A percentile compares a stretch with the other conserved stretches of the same genome.
Conservation (phyloP, 2,113 vertebrate genomes). For the Zapornia atra region DNA sequence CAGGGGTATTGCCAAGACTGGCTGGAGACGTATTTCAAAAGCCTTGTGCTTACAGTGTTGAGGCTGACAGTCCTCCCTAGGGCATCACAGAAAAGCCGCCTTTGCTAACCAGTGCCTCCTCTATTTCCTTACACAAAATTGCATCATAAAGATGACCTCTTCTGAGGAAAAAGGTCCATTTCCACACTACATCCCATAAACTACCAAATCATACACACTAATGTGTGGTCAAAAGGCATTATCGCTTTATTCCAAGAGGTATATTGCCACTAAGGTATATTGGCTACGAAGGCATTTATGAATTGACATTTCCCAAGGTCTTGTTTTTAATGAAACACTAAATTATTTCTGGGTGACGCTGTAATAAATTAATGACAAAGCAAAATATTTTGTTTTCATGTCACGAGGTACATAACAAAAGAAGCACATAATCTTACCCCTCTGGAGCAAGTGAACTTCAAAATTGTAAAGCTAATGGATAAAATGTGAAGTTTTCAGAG, state of each 20-base stretch:
- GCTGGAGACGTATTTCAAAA: neutral
- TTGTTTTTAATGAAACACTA: neutral
- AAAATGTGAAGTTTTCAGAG: neutral
- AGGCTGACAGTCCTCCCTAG: neutral
- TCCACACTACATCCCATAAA: neutral
- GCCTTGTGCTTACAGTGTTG: neutral
- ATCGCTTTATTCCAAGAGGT: neutral
- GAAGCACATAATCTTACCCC: neutral
- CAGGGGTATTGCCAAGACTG: neutral
- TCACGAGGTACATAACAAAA: neutral
- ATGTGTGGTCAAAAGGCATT: neutral
- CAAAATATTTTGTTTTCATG: neutral
- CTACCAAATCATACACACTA: fast-evolving
- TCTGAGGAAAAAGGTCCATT: neutral
- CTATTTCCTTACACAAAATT: neutral
- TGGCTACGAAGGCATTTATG: neutral
- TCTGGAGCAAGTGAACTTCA: neutral
- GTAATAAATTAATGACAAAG: neutral
- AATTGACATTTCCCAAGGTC: neutral
- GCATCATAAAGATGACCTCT: neutral
- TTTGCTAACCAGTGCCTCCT: neutral
- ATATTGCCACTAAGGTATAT: neutral
- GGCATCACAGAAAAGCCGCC: neutral
- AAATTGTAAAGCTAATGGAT: neutral
- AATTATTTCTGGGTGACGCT: neutral